These are phyloP conservation scores for Scelioninae gen. 1 DNA, from an alignment of 2,888 invertebrate genomes.

Conservation along the genomic window DNA sequence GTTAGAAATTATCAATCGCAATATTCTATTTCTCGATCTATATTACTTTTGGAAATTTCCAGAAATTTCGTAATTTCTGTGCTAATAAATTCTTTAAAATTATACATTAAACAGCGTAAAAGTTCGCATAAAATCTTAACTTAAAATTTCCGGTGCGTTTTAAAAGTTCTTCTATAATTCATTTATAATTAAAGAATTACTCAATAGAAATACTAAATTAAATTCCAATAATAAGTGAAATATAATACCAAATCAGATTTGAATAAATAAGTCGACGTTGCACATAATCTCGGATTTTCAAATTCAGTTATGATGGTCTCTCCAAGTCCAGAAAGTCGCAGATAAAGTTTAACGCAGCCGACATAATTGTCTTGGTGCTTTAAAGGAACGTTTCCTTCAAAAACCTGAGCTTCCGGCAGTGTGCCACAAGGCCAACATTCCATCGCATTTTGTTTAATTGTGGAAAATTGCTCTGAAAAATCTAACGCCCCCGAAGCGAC, in stretches of 20 bases:
- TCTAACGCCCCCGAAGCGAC: conserved; percentile 87
- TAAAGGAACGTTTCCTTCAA: conserved; percentile 87
- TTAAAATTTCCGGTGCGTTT: too few species aligned
- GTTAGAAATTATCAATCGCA: too few species aligned
- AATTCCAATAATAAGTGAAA: too few species aligned
- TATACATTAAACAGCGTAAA: too few species aligned
- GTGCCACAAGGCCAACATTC: conserved; percentile 73
- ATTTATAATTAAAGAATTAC: too few species aligned
- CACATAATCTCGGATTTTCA: conserved; percentile 71
- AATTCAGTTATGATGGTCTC: conserved; percentile 88
- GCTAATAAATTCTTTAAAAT: too few species aligned
- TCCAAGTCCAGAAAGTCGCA: conserved; percentile 88
- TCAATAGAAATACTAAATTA: too few species aligned
- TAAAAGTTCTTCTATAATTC: too few species aligned
- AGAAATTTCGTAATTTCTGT: too few species aligned
- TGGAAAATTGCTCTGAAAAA: conserved; percentile 87
- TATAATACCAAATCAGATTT: conserved; percentile 45
- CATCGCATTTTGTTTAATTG: conserved; percentile 85
- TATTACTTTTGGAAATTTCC: too few species aligned
- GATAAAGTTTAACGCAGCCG: conserved; percentile 86
- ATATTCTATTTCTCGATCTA: too few species aligned
- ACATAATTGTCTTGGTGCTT: conserved; percentile 83
- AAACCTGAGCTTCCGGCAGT: conserved; percentile 84
- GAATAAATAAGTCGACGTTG: conserved; percentile 47
- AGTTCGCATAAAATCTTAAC: too few species aligned